phyloP scores from a whole-genome alignment of 2,113 vertebrate species.

The Miniopterus natalensis region DNA sequence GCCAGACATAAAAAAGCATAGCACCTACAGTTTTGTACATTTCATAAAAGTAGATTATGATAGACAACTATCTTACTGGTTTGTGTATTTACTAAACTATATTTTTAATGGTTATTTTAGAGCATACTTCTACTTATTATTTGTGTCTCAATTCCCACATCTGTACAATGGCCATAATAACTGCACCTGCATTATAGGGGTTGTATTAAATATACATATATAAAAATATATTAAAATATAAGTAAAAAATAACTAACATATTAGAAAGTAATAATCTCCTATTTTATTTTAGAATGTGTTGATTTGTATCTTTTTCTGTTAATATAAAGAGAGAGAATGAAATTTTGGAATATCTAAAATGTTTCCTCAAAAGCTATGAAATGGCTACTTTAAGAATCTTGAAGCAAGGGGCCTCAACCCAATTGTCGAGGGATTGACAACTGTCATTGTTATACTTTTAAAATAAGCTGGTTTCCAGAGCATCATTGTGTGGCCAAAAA shows the following conservation, averaged over 20 bases:
- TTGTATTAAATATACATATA: neutral
- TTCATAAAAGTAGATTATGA: neutral
- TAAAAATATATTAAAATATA: neutral
- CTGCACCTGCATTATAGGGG: neutral
- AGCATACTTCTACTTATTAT: neutral
- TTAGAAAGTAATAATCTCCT: neutral
- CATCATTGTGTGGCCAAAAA: constrained; percentile 19
- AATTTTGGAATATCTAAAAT: constrained; percentile 20
- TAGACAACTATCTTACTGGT: neutral
- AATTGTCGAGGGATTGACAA: neutral
- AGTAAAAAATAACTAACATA: neutral
- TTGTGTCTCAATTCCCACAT: neutral
- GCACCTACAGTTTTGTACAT: no score
- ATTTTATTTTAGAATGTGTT: neutral
- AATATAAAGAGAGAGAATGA: neutral
- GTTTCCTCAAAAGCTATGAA: neutral
- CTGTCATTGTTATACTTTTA: neutral
- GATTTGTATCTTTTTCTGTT: neutral
- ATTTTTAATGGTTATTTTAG: neutral
- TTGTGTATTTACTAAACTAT: neutral
- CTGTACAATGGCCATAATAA: neutral
- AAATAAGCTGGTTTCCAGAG: neutral
- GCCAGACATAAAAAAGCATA: neutral
- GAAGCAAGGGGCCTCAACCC: neutral
- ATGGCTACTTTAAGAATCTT: neutral